A percentile compares a stretch with the other conserved stretches of the same genome.
phyloP scores from a whole-genome alignment of 2,888 invertebrate genomes.

The Cancer borealis region DNA sequence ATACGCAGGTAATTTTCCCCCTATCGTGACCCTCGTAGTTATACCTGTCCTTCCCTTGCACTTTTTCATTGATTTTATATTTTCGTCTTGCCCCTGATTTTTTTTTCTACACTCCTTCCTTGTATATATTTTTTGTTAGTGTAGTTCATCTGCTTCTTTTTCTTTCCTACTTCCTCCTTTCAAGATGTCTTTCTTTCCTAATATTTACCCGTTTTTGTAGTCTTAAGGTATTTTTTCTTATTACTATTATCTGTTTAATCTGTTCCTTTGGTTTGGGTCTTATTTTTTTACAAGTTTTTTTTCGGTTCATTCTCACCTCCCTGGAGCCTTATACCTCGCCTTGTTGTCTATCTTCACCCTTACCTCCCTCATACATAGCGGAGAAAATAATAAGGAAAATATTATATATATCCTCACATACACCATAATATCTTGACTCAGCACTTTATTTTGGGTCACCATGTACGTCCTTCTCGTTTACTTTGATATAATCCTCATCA shows the following conservation, averaged over 20 bases:
- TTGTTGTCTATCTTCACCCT: neutral
- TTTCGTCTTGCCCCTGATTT: neutral
- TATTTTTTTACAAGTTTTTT: neutral
- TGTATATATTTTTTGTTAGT: neutral
- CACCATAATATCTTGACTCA: neutral
- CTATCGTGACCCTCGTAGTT: conserved; percentile 25
- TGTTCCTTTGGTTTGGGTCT: neutral
- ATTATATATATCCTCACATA: neutral
- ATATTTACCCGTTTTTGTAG: too few species aligned
- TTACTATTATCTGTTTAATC: neutral
- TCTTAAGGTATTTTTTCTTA: neutral
- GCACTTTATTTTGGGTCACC: neutral
- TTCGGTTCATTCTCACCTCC: neutral
- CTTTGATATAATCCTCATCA: neutral
- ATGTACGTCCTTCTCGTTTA: neutral
- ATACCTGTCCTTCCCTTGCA: neutral
- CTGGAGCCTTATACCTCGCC: neutral
- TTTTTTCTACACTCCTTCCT: conserved; percentile 21
- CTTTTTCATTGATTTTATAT: neutral
- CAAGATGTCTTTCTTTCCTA: neutral
- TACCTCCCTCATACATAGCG: neutral
- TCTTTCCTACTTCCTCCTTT: neutral
- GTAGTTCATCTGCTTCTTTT: neutral
- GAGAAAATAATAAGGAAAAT: neutral
- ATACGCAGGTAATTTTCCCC: conserved; percentile 32